These are phyloP conservation scores for Malurus cyaneus DNA, from an alignment of 2,113 vertebrate genomes.

Conservation along the genomic window DNA sequence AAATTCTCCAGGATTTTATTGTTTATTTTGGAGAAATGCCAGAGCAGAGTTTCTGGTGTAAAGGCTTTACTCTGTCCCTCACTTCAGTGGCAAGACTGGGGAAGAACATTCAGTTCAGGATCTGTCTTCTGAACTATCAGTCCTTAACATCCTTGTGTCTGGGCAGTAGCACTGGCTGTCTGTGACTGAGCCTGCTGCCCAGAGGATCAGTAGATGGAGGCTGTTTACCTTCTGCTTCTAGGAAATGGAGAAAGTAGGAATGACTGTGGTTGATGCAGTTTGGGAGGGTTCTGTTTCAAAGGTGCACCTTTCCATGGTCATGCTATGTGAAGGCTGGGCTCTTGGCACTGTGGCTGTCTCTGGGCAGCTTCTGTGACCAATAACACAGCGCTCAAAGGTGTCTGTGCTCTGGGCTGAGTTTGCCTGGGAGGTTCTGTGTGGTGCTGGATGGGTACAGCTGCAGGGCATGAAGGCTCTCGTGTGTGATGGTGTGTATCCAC, in stretches of 20 bases:
- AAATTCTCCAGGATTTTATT: background rate
- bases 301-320: accelerated
- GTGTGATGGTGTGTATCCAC: background rate
- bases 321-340: background rate
- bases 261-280: accelerated
- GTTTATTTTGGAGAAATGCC: background rate
- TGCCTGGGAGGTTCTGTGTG: background rate
- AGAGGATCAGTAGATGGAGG: no score
- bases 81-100: background rate
- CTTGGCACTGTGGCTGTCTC: background rate
- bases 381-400: accelerated
- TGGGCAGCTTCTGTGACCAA: accelerated
- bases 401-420: background rate
- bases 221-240: background rate
- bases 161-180: background rate
- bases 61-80: background rate
- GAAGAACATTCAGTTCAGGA: background rate
- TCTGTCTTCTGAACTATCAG: background rate
- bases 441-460: background rate
- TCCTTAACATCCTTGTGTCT: background rate
- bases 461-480: background rate
- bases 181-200: background rate
- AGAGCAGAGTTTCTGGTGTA: background rate
- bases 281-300: background rate
- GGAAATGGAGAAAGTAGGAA: background rate